Evolutionary conservation across 2,888 invertebrate genomes (phyloP).

Genomic region (Gasteruption jaculator): DNA sequence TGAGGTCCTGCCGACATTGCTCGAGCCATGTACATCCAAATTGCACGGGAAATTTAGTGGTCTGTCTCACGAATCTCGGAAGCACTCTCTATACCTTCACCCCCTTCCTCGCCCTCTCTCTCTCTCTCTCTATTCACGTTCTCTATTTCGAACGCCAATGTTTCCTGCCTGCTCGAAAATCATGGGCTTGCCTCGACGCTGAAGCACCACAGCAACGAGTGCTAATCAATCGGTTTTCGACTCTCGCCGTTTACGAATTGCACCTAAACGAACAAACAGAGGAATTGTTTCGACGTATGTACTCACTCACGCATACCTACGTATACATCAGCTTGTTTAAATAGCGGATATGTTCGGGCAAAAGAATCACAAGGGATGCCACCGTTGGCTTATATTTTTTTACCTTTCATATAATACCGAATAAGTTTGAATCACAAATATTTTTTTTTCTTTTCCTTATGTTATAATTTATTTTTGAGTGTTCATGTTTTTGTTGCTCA

Average conservation of each 20-base stretch:
- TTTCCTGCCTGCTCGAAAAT: slow-evolving; percentile 1
- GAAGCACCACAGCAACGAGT: background rate
- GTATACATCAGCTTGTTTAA: too few species aligned
- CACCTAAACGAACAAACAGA: slow-evolving; percentile 2
- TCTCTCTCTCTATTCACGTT: slow-evolving; percentile 12
- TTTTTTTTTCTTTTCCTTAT: too few species aligned
- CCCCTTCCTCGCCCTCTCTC: slow-evolving; percentile 7
- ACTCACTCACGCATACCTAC: too few species aligned
- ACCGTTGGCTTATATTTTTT: too few species aligned
- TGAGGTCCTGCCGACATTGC: slow-evolving; percentile 25
- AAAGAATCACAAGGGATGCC: too few species aligned
- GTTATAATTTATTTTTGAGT: too few species aligned
- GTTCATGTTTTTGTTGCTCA: too few species aligned
- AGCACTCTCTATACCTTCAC: slow-evolving; percentile 16
- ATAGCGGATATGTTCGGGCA: too few species aligned
- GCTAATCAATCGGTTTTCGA: slow-evolving; percentile 5
- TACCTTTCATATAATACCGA: too few species aligned
- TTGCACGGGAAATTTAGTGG: slow-evolving; percentile 50
- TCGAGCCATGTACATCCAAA: slow-evolving; percentile 43
- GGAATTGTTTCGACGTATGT: too few species aligned
- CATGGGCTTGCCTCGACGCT: background rate
- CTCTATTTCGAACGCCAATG: slow-evolving; percentile 13
- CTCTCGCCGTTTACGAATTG: background rate
- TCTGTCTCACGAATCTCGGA: slow-evolving; percentile 38
- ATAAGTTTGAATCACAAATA: too few species aligned